Percentiles rank a stretch among this genome's conserved stretches.
phyloP scores from a whole-genome alignment of 1,140 invertebrate species.

The Macrotrachela quadricornifera region DNA sequence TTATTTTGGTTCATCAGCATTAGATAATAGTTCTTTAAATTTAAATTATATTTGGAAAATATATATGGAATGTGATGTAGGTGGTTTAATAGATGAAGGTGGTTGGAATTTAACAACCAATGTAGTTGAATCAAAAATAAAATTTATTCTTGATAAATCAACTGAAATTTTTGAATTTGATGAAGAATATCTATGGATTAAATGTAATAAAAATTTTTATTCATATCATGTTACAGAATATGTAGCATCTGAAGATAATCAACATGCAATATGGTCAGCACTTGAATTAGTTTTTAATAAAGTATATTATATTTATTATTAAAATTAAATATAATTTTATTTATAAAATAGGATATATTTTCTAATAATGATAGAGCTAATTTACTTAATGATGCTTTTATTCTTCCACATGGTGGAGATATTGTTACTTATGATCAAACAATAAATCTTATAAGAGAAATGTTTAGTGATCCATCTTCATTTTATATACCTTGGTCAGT shows the following conservation, averaged over 20 bases:
- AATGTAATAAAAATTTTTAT: constrained; percentile 6
- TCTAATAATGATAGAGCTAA: constrained; percentile 1
- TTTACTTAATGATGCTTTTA: constrained; percentile 7
- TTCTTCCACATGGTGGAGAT: background rate
- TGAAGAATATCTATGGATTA: background rate
- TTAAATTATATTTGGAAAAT: constrained; percentile 2
- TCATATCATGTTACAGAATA: constrained; percentile 5
- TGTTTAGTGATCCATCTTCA: too few species aligned
- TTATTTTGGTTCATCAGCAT: too few species aligned
- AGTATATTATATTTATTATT: background rate
- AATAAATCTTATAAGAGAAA: too few species aligned
- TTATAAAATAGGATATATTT: background rate
- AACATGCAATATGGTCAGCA: background rate
- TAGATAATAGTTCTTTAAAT: too few species aligned
- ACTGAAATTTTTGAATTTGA: background rate
- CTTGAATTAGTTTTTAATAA: background rate
- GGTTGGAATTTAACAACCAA: background rate
- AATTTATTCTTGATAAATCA: background rate
- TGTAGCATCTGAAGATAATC: background rate
- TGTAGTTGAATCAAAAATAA: background rate
- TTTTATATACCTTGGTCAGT: constrained; percentile 6
- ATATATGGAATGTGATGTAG: background rate
- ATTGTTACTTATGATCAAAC: too few species aligned
- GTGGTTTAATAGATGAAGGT: background rate
- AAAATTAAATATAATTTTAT: background rate